Evolutionary conservation across 1,140 invertebrate species (phyloP).

Genomic region (Parapsyche elsis): DNA sequence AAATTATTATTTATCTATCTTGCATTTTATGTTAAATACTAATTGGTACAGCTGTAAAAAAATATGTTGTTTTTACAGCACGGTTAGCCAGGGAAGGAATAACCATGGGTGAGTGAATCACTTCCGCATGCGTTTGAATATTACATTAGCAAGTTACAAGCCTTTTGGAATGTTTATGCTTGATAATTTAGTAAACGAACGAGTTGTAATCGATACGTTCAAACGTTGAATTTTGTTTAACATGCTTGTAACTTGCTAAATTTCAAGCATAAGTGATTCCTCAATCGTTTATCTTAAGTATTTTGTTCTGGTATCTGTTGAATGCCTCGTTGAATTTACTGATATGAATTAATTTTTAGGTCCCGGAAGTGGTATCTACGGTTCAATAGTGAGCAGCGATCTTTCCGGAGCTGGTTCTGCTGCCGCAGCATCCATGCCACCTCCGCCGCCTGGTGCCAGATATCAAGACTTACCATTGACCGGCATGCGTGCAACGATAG

Average conservation of each 20-base stretch:
- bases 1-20: constrained; percentile 3
- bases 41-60: neutral
- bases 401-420: constrained; percentile 68
- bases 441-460: constrained; percentile 59
- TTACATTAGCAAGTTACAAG: constrained; percentile 56
- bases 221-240: neutral
- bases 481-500: constrained; percentile 90
- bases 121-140: constrained; percentile 39
- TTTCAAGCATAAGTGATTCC: constrained; percentile 57
- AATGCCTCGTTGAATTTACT: neutral
- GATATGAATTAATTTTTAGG: constrained; percentile 67
- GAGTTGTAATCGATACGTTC: neutral
- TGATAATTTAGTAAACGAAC: constrained; percentile 51
- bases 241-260: constrained; percentile 55
- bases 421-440: constrained; percentile 59
- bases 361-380: constrained; percentile 87
- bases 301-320: neutral
- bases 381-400: constrained; percentile 90
- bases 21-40: neutral
- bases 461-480: constrained; percentile 89
- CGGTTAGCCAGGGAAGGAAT: constrained; percentile 56
- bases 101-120: constrained; percentile 56
- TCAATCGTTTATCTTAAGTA: constrained; percentile 21
- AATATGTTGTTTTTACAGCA: constrained; percentile 47
- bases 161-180: constrained; percentile 52